A percentile compares a stretch with the other conserved stretches of the same genome.
phyloP scores from a whole-genome alignment of 2,888 invertebrate species.

The Dusona sp. region DNA sequence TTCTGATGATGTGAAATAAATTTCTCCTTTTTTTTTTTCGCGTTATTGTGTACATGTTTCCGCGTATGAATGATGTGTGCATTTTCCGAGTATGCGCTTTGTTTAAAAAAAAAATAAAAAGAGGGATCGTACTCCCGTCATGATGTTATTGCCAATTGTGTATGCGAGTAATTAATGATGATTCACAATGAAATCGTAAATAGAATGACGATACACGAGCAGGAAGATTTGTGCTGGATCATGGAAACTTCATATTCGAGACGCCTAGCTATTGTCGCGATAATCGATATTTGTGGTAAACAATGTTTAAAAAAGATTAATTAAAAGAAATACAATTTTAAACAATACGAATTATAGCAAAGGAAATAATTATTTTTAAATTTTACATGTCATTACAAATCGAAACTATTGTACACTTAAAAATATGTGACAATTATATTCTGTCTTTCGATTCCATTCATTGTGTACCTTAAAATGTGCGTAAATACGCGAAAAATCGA shows the following conservation, averaged over 20 bases:
- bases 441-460: slow-evolving; percentile 13
- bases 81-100: slow-evolving; percentile 7
- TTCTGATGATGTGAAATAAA: slow-evolving; percentile 46
- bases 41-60: background rate
- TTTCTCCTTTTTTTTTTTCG: slow-evolving; percentile 37
- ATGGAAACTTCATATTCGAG: background rate
- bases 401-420: background rate
- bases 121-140: slow-evolving; percentile 50
- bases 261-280: slow-evolving; percentile 57
- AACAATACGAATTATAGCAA: background rate
- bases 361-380: background rate
- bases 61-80: slow-evolving; percentile 4
- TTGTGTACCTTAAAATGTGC: slow-evolving; percentile 40
- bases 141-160: slow-evolving; percentile 24
- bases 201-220: background rate
- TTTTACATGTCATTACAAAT: slow-evolving; percentile 27
- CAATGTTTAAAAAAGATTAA: slow-evolving; percentile 21
- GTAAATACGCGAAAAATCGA: background rate
- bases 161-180: slow-evolving; percentile 34
- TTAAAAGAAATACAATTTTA: background rate
- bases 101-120: slow-evolving; percentile 20
- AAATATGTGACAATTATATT: slow-evolving; percentile 19
- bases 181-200: slow-evolving; percentile 32
- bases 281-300: slow-evolving; percentile 66
- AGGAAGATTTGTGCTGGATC: background rate